Percentiles rank a stretch among this genome's conserved stretches.
phyloP scores from a whole-genome alignment of 2,797 vertebrate genomes.

The Anabas testudineus region DNA sequence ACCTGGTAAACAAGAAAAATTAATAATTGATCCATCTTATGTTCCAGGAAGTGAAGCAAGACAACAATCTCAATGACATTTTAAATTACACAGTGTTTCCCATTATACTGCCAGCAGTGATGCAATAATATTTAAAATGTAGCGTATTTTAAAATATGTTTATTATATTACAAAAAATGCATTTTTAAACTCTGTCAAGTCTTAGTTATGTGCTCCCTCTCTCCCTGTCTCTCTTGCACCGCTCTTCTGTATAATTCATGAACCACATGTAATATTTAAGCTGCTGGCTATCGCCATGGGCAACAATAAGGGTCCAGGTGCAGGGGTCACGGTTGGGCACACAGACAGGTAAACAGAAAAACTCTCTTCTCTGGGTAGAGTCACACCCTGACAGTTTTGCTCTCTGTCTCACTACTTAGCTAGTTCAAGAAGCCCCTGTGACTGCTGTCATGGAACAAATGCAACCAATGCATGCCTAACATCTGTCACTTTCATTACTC shows the following conservation, averaged over 20 bases:
- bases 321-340: constrained; percentile 52
- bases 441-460: constrained; percentile 37
- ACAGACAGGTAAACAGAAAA: constrained; percentile 48
- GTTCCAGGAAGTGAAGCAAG: constrained; percentile 63
- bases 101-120: constrained; percentile 1
- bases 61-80: constrained; percentile 51
- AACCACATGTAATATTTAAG: constrained; percentile 77
- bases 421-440: constrained; percentile 22
- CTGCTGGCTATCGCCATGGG: constrained; percentile 44
- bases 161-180: background rate
- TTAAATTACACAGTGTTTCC: constrained; percentile 17
- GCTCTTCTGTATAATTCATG: constrained; percentile 77
- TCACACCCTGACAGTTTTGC: constrained; percentile 26
- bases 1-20: constrained; percentile 72
- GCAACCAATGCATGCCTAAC: constrained; percentile 34
- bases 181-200: background rate
- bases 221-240: constrained; percentile 40
- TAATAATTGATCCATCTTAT: constrained; percentile 73
- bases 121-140: background rate
- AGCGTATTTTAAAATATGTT: constrained; percentile 8
- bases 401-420: constrained; percentile 21
- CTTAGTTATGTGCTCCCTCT: constrained; percentile 15
- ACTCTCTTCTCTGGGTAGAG: constrained; percentile 28
- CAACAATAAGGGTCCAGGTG: constrained; percentile 55
- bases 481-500: constrained; percentile 35